Percentiles rank a stretch among this genome's conserved stretches.
Conservation (phyloP, 2,888 invertebrate species). For the Augiades crinisus region DNA sequence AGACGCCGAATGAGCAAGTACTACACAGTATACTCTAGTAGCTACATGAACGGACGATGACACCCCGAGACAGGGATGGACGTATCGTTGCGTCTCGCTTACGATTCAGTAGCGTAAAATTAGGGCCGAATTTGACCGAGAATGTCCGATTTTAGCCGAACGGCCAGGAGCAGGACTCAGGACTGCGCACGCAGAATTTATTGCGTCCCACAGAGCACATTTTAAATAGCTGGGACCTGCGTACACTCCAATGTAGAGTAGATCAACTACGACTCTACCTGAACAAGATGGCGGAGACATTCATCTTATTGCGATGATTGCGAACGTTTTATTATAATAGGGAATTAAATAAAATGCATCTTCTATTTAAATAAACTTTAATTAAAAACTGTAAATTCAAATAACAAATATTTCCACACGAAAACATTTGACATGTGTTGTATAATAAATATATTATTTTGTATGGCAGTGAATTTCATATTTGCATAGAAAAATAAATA, state of each 20-base stretch:
- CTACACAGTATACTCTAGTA: slow-evolving; percentile 38
- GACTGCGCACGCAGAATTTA: slow-evolving; percentile 66
- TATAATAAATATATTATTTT: slow-evolving; percentile 18
- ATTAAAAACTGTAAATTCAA: slow-evolving; percentile 29
- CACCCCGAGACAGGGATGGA: slow-evolving; percentile 51
- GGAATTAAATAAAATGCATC: slow-evolving; percentile 12
- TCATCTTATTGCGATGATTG: not conserved
- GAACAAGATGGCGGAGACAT: slow-evolving; percentile 25
- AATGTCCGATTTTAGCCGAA: slow-evolving; percentile 44
- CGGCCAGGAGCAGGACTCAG: slow-evolving; percentile 47
- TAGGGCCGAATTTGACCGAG: slow-evolving; percentile 44
- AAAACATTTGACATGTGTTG: slow-evolving; percentile 20
- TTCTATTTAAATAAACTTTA: slow-evolving; percentile 25
- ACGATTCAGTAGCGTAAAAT: slow-evolving; percentile 32
- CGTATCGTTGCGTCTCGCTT: slow-evolving; percentile 40
- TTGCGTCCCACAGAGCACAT: slow-evolving; percentile 34
- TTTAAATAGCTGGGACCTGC: too few species aligned
- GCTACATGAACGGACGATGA: slow-evolving; percentile 67
- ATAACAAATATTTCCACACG: slow-evolving; percentile 19
- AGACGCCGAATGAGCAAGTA: slow-evolving; percentile 68
- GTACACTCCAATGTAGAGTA: slow-evolving; percentile 19
- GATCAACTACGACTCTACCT: slow-evolving; percentile 1
- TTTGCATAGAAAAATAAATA: slow-evolving; percentile 29
- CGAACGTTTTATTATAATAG: not conserved
- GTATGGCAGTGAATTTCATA: slow-evolving; percentile 33